Evolutionary conservation across 1,140 invertebrate genomes (phyloP).

Genomic region (Hylaeus volcanicus): DNA sequence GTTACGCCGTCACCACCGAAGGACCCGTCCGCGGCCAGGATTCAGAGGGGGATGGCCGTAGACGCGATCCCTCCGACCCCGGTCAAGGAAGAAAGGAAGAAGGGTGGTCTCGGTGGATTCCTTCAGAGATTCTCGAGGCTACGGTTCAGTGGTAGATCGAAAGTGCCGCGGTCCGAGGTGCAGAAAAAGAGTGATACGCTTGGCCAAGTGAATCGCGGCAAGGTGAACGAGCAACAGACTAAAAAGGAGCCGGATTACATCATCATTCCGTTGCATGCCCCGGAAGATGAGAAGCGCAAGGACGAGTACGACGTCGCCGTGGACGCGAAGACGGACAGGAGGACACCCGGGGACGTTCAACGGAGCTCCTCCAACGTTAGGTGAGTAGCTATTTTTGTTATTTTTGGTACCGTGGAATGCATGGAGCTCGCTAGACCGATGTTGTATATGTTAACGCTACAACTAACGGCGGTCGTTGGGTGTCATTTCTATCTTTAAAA

Average conservation of each 20-base stretch:
- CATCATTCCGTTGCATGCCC: slow-evolving; percentile 79
- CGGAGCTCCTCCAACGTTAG: slow-evolving; percentile 71
- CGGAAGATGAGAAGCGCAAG: slow-evolving; percentile 67
- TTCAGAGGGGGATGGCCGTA: slow-evolving; percentile 19
- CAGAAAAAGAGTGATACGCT: slow-evolving; percentile 64
- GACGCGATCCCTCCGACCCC: slow-evolving; percentile 20
- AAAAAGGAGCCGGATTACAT: slow-evolving; percentile 77
- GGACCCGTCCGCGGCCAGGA: slow-evolving; percentile 5
- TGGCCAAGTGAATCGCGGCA: slow-evolving; percentile 37
- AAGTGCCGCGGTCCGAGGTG: slow-evolving; percentile 75
- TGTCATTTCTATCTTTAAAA: no score
- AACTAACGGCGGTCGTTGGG: no score
- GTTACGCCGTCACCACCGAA: slow-evolving; percentile 3
- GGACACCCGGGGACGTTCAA: slow-evolving; percentile 60
- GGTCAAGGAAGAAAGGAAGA: slow-evolving; percentile 70
- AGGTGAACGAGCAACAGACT: slow-evolving; percentile 50
- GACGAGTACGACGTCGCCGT: slow-evolving; percentile 34
- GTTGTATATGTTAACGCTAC: no score
- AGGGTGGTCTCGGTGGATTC: slow-evolving; percentile 79
- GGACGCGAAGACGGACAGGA: slow-evolving; percentile 42
- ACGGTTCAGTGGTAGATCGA: slow-evolving; percentile 79
- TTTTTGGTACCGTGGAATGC: neutral
- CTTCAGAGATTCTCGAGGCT: slow-evolving; percentile 81
- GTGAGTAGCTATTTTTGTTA: slow-evolving; percentile 56
- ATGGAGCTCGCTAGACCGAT: no score